A percentile compares a stretch with the other conserved stretches of the same genome.
Evolutionary conservation across 30 jellyfish, hydroid and myxozoan genomes (phyloP).

Genomic region (Pelagia noctiluca): DNA sequence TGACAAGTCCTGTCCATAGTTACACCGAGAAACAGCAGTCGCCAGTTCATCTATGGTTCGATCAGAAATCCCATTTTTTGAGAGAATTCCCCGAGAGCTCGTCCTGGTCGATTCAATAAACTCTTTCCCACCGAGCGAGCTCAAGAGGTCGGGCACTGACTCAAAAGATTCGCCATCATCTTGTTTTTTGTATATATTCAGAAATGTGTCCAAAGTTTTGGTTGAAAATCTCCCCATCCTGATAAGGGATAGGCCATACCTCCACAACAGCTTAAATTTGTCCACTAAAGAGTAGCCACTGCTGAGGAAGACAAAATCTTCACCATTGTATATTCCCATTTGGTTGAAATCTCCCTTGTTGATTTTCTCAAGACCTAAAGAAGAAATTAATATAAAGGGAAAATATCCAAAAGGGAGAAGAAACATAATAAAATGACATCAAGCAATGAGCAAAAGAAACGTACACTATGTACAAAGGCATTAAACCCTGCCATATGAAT

Average conservation of each 20-base stretch:
- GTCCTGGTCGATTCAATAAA: slow-evolving; percentile 56
- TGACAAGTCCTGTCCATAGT: slow-evolving; percentile 86
- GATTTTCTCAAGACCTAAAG: slow-evolving; percentile 58
- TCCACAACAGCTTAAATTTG: slow-evolving; percentile 71
- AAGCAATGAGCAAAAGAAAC: no score
- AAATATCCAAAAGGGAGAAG: slow-evolving; percentile 11
- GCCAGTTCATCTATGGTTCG: slow-evolving; percentile 74
- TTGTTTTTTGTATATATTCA: slow-evolving; percentile 68
- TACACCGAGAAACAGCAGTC: slow-evolving; percentile 79
- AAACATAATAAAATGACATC: background rate
- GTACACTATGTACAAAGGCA: no score
- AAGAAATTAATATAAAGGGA: no score
- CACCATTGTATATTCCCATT: slow-evolving; percentile 87
- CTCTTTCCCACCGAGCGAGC: slow-evolving; percentile 71
- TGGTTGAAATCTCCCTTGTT: slow-evolving; percentile 14
- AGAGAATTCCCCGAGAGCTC: slow-evolving; percentile 55
- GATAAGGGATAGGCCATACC: slow-evolving; percentile 83
- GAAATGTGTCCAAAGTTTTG: slow-evolving; percentile 59
- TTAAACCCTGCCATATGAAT: no score
- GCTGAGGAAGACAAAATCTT: slow-evolving; percentile 66
- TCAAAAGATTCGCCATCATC: slow-evolving; percentile 76
- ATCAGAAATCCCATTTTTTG: slow-evolving; percentile 52
- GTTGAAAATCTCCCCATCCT: slow-evolving; percentile 55
- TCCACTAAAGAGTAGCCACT: slow-evolving; percentile 34
- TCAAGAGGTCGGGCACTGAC: slow-evolving; percentile 63